Conservation (phyloP, 2,113 vertebrate species). For the Myiagra hebetior region DNA sequence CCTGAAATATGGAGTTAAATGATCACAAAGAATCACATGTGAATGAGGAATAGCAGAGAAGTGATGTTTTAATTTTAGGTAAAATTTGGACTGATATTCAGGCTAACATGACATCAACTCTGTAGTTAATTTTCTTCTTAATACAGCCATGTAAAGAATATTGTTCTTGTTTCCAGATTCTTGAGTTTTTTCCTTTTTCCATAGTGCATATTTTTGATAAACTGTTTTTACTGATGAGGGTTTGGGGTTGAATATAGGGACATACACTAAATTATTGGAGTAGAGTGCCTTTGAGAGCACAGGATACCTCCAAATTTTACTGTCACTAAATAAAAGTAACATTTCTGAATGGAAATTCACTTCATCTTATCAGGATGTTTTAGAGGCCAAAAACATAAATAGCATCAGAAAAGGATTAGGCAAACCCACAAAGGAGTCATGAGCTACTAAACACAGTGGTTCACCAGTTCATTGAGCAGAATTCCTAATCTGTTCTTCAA, state of each 20-base stretch:
- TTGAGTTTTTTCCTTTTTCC: neutral
- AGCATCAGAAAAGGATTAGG: neutral
- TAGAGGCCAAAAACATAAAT: neutral
- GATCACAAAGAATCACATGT: neutral
- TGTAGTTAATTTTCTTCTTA: neutral
- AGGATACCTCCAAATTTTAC: neutral
- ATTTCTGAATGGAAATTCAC: neutral
- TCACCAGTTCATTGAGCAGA: neutral
- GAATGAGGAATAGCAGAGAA: neutral
- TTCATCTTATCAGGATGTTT: neutral
- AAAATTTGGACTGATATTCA: neutral
- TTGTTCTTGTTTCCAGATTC: neutral
- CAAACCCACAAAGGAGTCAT: neutral
- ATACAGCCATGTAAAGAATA: neutral
- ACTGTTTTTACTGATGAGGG: neutral
- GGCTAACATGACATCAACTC: neutral
- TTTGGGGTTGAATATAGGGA: neutral
- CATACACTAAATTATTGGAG: neutral
- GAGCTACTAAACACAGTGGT: neutral
- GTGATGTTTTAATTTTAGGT: neutral
- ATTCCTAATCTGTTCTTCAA: neutral
- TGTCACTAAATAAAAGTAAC: neutral
- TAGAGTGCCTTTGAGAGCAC: neutral
- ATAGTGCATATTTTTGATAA: neutral
- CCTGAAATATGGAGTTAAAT: neutral